phyloP scores from a whole-genome alignment of 2,888 invertebrate species.

The Mechanitis messenoides region DNA sequence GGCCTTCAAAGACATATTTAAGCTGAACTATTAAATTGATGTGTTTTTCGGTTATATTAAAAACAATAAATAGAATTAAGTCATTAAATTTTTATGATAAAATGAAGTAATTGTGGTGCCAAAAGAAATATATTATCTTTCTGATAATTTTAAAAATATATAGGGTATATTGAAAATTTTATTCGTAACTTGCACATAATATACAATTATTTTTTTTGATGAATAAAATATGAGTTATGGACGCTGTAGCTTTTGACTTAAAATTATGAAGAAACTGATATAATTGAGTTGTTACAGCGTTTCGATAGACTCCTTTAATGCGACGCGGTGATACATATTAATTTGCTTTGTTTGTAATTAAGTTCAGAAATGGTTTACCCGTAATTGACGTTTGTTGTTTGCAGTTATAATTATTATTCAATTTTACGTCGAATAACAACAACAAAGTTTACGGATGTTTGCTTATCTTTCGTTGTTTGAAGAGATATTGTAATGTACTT shows the following conservation, averaged over 20 bases:
- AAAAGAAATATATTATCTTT: too few species aligned
- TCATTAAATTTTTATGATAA: too few species aligned
- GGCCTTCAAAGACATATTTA: not conserved
- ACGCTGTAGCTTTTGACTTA: slow-evolving; percentile 12
- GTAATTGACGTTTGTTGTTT: slow-evolving; percentile 27
- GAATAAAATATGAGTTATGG: too few species aligned
- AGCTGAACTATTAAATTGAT: too few species aligned
- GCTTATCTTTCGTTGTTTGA: not conserved
- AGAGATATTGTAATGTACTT: not conserved
- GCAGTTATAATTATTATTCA: slow-evolving; percentile 29
- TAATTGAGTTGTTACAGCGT: slow-evolving; percentile 30
- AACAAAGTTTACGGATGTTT: slow-evolving; percentile 13
- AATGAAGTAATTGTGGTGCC: too few species aligned
- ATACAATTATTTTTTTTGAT: too few species aligned
- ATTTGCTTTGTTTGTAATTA: slow-evolving; percentile 36
- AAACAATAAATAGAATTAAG: too few species aligned
- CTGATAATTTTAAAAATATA: too few species aligned
- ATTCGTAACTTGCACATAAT: too few species aligned
- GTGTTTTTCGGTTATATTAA: too few species aligned
- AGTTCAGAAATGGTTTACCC: slow-evolving; percentile 26
- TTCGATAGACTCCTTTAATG: slow-evolving; percentile 34
- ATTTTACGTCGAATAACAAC: slow-evolving; percentile 21
- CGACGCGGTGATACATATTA: slow-evolving; percentile 36
- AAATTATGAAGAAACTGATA: slow-evolving; percentile 10
- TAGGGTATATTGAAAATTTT: too few species aligned